Percentiles rank a stretch among this genome's conserved stretches.
Conservation (phyloP, 1,140 invertebrate species). For the Drosophila nigromelanica region DNA sequence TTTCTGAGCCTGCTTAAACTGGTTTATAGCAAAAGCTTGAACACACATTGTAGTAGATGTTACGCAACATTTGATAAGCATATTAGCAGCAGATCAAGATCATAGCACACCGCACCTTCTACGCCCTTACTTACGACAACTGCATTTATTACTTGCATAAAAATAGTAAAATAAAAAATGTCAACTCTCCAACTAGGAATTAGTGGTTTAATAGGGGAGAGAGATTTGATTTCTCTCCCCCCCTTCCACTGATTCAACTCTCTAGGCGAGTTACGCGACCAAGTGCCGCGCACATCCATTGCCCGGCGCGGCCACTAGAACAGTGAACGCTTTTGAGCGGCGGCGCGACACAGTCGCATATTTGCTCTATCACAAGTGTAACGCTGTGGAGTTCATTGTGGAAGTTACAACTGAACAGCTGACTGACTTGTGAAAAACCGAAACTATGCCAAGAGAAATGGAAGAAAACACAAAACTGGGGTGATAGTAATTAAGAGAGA, state of each 20-base stretch:
- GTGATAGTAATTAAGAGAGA: too few species aligned
- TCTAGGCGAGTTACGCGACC: conserved; percentile 74
- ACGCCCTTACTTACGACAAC: conserved; percentile 1
- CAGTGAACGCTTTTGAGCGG: conserved; percentile 68
- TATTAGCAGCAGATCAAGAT: conserved; percentile 5
- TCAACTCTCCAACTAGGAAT: conserved; percentile 82
- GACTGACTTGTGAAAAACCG: conserved; percentile 76
- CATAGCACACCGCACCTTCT: conserved; percentile 1
- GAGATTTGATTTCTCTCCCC: not conserved
- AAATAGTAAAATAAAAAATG: conserved; percentile 51
- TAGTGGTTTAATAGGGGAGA: conserved; percentile 24
- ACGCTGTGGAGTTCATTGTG: conserved; percentile 65
- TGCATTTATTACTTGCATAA: not conserved
- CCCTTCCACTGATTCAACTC: conserved; percentile 72
- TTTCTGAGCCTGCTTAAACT: conserved; percentile 10
- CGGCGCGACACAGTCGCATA: conserved; percentile 61
- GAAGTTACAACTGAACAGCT: conserved; percentile 69
- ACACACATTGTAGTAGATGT: conserved; percentile 18
- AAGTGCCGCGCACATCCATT: conserved; percentile 60
- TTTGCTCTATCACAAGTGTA: conserved; percentile 84
- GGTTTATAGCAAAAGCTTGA: conserved; percentile 9
- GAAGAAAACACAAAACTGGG: not conserved
- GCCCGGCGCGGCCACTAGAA: conserved; percentile 71
- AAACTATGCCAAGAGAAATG: not conserved
- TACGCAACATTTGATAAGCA: conserved; percentile 32